Conservation (phyloP, 2,888 invertebrate genomes). For the Tachina lurida region DNA sequence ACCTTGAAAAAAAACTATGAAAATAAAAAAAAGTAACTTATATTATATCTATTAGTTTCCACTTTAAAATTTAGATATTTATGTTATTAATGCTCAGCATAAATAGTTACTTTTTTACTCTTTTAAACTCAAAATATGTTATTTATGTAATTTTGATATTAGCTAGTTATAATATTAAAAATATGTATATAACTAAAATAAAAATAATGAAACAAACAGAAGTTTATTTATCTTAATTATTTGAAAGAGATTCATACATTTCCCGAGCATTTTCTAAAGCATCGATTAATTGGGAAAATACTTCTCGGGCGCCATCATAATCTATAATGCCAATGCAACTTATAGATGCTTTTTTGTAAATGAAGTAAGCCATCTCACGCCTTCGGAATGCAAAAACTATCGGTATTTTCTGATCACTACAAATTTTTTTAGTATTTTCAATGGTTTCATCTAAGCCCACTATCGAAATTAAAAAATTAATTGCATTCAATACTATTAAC, state of each 20-base stretch:
- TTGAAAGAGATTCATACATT: conserved; percentile 50
- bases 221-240: not conserved
- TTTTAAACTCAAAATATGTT: no score
- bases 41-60: not conserved
- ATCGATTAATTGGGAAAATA: conserved; percentile 75
- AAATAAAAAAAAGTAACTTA: not conserved
- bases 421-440: conserved; percentile 83
- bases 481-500: not conserved
- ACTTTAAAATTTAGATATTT: no score
- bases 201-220: not conserved
- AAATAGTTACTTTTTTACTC: no score
- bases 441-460: conserved; percentile 85
- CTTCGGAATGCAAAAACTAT: conserved; percentile 85
- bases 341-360: conserved; percentile 85
- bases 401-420: conserved; percentile 84
- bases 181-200: no score
- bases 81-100: no score
- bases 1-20: not conserved
- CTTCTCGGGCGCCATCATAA: conserved; percentile 86
- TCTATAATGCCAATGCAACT: conserved; percentile 86
- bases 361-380: conserved; percentile 84
- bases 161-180: no score
- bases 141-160: no score
- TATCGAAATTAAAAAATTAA: conserved; percentile 75
- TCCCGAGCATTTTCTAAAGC: conserved; percentile 60